phyloP scores from a whole-genome alignment of 2,797 vertebrate genomes.

The Kryptolebias ocellatus region DNA sequence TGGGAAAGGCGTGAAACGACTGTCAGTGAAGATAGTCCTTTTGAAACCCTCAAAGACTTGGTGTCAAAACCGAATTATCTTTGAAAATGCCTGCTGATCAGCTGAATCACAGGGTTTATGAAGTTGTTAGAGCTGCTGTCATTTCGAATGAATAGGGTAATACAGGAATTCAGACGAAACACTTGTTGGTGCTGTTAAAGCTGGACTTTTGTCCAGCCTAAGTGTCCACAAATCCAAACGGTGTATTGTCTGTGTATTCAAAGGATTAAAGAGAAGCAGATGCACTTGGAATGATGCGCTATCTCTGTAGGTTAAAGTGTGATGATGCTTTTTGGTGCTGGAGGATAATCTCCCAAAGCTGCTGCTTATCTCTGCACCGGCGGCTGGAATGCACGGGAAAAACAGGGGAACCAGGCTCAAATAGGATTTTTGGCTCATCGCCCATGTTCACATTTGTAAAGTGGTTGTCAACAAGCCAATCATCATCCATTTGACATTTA shows the following conservation, averaged over 20 bases:
- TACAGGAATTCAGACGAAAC: slow-evolving; percentile 4
- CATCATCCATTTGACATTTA: slow-evolving; percentile 23
- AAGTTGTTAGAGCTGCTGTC: slow-evolving; percentile 16
- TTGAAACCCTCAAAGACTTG: slow-evolving; percentile 14
- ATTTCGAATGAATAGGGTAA: slow-evolving; percentile 15
- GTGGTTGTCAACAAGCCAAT: slow-evolving; percentile 50
- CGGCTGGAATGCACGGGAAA: slow-evolving; percentile 73
- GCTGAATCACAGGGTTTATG: slow-evolving; percentile 21
- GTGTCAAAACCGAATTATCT: slow-evolving; percentile 34
- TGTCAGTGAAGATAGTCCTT: slow-evolving; percentile 14
- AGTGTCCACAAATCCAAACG: too few relatives aligned
- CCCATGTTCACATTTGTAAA: slow-evolving; percentile 49
- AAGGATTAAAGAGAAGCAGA: neutral
- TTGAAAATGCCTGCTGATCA: slow-evolving; percentile 15
- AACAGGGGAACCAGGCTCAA: slow-evolving; percentile 48
- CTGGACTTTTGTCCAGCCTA: too few relatives aligned
- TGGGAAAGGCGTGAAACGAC: slow-evolving; percentile 14
- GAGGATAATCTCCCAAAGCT: slow-evolving; percentile 56
- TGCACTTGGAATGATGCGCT: slow-evolving; percentile 38
- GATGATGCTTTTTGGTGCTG: slow-evolving; percentile 46
- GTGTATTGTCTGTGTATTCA: neutral
- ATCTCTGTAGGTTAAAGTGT: slow-evolving; percentile 46
- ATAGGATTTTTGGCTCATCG: slow-evolving; percentile 54
- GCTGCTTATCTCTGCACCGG: slow-evolving; percentile 68
- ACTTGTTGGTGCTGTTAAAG: slow-evolving; percentile 6